Conservation (phyloP, 2,888 invertebrate species). For the Galerucella calmariensis region DNA sequence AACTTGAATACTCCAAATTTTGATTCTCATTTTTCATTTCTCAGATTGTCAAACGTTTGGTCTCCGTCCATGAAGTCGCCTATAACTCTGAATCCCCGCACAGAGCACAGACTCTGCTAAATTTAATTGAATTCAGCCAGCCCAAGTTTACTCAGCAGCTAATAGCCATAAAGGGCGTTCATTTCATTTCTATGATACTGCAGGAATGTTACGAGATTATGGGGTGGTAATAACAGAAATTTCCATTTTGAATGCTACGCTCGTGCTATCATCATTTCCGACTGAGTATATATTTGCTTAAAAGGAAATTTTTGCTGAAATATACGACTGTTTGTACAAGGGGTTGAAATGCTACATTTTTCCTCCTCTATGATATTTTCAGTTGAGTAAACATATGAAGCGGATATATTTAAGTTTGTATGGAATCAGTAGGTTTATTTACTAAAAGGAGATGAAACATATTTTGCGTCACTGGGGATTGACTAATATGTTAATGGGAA, state of each 20-base stretch:
- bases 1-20: no score
- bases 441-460: no score
- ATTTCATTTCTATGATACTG: slow-evolving; percentile 36
- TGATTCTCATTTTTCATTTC: no score
- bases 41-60: not conserved
- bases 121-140: slow-evolving; percentile 57
- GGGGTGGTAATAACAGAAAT: slow-evolving; percentile 40
- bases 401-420: not conserved
- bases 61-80: slow-evolving; percentile 23
- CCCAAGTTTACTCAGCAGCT: slow-evolving; percentile 54
- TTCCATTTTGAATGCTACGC: slow-evolving; percentile 43
- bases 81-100: slow-evolving; percentile 38
- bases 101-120: slow-evolving; percentile 42
- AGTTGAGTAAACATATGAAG: slow-evolving; percentile 13
- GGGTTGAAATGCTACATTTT: slow-evolving; percentile 30
- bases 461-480: no score
- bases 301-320: slow-evolving; percentile 30
- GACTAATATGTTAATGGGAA: no score
- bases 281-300: slow-evolving; percentile 37
- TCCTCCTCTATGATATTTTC: not conserved
- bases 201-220: slow-evolving; percentile 39
- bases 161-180: slow-evolving; percentile 55
- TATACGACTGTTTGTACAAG: slow-evolving; percentile 31
- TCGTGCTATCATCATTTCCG: slow-evolving; percentile 31
- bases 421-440: not conserved